Evolutionary conservation across 1,140 invertebrate genomes (phyloP).

Genomic region (Drosophila mayri): DNA sequence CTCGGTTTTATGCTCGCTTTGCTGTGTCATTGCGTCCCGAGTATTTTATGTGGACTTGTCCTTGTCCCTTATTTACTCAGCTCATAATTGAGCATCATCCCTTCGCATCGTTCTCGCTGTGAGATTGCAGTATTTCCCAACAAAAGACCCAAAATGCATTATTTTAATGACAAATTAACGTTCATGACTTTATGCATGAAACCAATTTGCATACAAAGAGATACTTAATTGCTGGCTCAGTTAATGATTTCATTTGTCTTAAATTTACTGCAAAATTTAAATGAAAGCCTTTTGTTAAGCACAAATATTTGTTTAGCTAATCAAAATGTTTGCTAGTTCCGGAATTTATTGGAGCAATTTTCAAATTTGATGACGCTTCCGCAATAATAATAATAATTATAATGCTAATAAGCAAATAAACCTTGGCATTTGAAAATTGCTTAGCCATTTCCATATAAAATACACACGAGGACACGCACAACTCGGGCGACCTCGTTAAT

Average conservation of each 20-base stretch:
- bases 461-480: slow-evolving; percentile 40
- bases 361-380: slow-evolving; percentile 28
- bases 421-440: slow-evolving; percentile 46
- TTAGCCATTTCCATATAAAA: slow-evolving; percentile 41
- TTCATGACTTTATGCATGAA: slow-evolving; percentile 68
- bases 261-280: slow-evolving; percentile 4
- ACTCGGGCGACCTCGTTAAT: slow-evolving; percentile 62
- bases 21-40: slow-evolving; percentile 18
- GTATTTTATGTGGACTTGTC: slow-evolving; percentile 44
- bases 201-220: slow-evolving; percentile 66
- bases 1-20: slow-evolving; percentile 17
- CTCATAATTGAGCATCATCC: slow-evolving; percentile 60
- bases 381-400: slow-evolving; percentile 27
- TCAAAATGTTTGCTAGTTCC: slow-evolving; percentile 4
- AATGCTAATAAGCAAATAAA: slow-evolving; percentile 54
- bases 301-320: slow-evolving; percentile 9
- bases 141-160: slow-evolving; percentile 55
- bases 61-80: slow-evolving; percentile 64
- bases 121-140: slow-evolving; percentile 48
- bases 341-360: slow-evolving; percentile 16
- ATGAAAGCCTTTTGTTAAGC: neutral
- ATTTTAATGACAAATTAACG: slow-evolving; percentile 78
- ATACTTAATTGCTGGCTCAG: slow-evolving; percentile 47
- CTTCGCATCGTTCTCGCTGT: neutral
- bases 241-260: slow-evolving; percentile 13